Conservation (phyloP, 2,888 invertebrate genomes). For the Drosophila flavopinicola region DNA sequence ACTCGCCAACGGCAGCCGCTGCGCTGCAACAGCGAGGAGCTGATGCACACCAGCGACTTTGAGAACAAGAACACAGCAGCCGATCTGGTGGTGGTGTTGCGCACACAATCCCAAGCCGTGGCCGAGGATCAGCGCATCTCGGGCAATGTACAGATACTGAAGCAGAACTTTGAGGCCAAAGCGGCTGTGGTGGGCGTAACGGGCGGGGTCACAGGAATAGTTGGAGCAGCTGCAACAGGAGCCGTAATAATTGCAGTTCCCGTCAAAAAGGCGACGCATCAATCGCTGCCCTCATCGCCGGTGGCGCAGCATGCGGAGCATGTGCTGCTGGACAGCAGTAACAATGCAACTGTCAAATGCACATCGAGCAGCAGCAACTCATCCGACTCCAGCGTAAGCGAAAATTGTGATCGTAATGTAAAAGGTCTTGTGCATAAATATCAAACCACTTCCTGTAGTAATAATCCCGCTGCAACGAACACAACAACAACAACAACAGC, state of each 20-base stretch:
- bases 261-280: conserved; percentile 84
- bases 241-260: neutral
- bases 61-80: conserved; percentile 73
- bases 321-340: conserved; percentile 56
- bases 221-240: conserved; percentile 11
- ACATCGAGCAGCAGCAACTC: conserved; percentile 60
- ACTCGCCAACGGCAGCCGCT: conserved; percentile 81
- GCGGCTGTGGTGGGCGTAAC: conserved; percentile 64
- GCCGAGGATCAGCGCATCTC: conserved; percentile 84
- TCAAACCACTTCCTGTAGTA: conserved; percentile 85
- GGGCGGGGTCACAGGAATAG: conserved; percentile 9
- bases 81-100: conserved; percentile 64
- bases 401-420: conserved; percentile 88
- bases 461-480: conserved; percentile 53
- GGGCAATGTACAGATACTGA: conserved; percentile 93
- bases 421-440: conserved; percentile 91
- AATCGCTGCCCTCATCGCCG: conserved; percentile 88
- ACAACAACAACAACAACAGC: conserved; percentile 45
- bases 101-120: conserved; percentile 67
- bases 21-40: conserved; percentile 84
- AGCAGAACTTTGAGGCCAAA: conserved; percentile 95
- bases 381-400: conserved; percentile 79
- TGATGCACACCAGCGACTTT: conserved; percentile 82
- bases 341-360: conserved; percentile 32
- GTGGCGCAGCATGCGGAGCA: conserved; percentile 85